These are phyloP conservation scores for Steatornis caripensis DNA, from an alignment of 2,113 vertebrate species.

Conservation along the genomic window DNA sequence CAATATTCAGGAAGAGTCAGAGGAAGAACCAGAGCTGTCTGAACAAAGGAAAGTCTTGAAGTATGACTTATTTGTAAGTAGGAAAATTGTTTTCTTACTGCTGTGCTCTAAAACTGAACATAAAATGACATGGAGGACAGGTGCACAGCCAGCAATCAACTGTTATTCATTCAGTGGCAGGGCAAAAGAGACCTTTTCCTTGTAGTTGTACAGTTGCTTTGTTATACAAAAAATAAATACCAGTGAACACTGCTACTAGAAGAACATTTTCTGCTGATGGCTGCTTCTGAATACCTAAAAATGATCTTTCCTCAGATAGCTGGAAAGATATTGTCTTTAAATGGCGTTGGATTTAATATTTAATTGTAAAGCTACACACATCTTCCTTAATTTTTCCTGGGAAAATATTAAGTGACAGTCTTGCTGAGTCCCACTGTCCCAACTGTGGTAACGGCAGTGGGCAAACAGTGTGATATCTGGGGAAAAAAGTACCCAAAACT, in stretches of 20 bases:
- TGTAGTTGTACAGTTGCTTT: neutral
- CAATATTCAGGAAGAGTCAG: neutral
- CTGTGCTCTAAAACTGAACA: neutral
- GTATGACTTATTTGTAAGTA: neutral
- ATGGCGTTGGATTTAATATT: neutral
- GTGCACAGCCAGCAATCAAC: neutral
- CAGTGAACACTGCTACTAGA: too few relatives aligned
- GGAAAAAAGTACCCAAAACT: neutral
- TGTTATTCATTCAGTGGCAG: neutral
- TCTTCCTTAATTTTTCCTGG: neutral
- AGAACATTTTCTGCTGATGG: too few relatives aligned
- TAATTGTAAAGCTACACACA: neutral
- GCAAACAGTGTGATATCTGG: neutral
- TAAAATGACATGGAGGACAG: neutral
- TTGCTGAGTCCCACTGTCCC: neutral
- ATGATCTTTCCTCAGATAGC: neutral
- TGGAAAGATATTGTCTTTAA: neutral
- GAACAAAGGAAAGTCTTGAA: neutral
- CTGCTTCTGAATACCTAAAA: neutral
- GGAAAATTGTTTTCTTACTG: neutral
- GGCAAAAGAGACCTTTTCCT: neutral
- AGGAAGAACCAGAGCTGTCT: neutral
- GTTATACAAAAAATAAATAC: too few relatives aligned
- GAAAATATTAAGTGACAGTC: neutral
- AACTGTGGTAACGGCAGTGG: neutral